Evolutionary conservation across 2,888 invertebrate species (phyloP).

Genomic region (Pandemis cinnamomeana): DNA sequence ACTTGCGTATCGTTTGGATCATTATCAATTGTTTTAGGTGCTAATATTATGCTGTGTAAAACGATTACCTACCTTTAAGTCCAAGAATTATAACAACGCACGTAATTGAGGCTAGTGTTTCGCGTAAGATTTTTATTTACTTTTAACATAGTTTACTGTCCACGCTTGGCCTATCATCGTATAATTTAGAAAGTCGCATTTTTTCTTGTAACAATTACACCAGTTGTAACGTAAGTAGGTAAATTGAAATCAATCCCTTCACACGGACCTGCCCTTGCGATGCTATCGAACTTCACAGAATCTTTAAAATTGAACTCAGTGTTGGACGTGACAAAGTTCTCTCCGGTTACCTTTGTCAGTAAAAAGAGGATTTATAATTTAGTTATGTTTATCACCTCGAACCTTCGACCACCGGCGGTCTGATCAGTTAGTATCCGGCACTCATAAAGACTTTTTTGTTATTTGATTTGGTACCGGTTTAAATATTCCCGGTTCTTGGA

Average conservation of each 20-base stretch:
- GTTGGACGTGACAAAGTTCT: not conserved
- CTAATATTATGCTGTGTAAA: not conserved
- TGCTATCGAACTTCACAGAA: not conserved
- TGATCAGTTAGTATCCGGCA: conserved; percentile 29
- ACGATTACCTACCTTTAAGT: not conserved
- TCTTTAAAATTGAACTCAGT: not conserved
- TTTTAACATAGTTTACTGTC: conserved; percentile 24
- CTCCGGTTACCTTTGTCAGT: not conserved
- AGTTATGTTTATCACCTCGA: conserved; percentile 20
- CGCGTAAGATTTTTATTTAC: not conserved
- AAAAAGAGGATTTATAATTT: not conserved
- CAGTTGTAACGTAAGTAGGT: conserved; percentile 45
- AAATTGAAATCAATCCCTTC: conserved; percentile 51
- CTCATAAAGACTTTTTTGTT: not conserved
- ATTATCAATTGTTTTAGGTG: too few species aligned
- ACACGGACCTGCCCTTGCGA: conserved; percentile 9
- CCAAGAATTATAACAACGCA: not conserved
- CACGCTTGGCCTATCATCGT: conserved; percentile 27
- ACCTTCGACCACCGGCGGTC: conserved; percentile 32
- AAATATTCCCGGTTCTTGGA: not conserved
- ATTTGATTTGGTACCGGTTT: conserved; percentile 14
- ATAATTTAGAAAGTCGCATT: conserved; percentile 43
- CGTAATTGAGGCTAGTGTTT: conserved; percentile 1
- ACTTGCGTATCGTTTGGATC: too few species aligned
- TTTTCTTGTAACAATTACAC: conserved; percentile 43